Evolutionary conservation across 2,888 invertebrate species (phyloP).

Genomic region (Carabus problematicus): DNA sequence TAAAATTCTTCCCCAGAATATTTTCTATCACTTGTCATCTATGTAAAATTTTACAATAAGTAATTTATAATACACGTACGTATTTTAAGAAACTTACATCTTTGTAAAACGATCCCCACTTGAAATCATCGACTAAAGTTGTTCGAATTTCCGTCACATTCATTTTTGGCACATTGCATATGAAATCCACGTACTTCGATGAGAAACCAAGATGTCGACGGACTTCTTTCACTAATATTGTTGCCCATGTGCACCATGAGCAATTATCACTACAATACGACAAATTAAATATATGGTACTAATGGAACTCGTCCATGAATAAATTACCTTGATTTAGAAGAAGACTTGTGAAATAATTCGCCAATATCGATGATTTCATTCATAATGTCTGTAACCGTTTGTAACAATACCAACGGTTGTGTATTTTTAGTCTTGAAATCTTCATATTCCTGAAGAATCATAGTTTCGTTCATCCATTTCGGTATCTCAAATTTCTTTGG

Average conservation of each 20-base stretch:
- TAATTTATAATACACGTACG: not conserved
- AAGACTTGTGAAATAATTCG: constrained; percentile 26
- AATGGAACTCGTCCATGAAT: not conserved
- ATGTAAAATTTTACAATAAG: constrained; percentile 7
- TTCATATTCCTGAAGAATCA: constrained; percentile 34
- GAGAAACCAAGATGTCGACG: constrained; percentile 65
- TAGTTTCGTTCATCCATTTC: constrained; percentile 44
- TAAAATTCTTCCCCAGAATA: constrained; percentile 26
- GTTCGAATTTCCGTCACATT: constrained; percentile 57
- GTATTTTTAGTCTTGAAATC: constrained; percentile 30
- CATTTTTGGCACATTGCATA: constrained; percentile 61
- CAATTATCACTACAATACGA: constrained; percentile 57
- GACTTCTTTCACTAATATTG: constrained; percentile 64
- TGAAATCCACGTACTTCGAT: constrained; percentile 62
- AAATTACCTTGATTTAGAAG: constrained; percentile 19
- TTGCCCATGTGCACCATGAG: constrained; percentile 60
- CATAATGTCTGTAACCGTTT: constrained; percentile 21
- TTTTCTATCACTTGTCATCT: constrained; percentile 17
- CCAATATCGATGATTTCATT: constrained; percentile 28
- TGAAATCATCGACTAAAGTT: constrained; percentile 61
- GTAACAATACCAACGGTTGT: constrained; percentile 31
- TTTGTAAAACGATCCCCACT: constrained; percentile 60
- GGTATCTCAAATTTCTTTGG: constrained; percentile 43
- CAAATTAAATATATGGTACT: not conserved
- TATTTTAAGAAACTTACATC: constrained; percentile 12